phyloP scores from a whole-genome alignment of 2,888 invertebrate genomes.

The Synergus umbraculus region DNA sequence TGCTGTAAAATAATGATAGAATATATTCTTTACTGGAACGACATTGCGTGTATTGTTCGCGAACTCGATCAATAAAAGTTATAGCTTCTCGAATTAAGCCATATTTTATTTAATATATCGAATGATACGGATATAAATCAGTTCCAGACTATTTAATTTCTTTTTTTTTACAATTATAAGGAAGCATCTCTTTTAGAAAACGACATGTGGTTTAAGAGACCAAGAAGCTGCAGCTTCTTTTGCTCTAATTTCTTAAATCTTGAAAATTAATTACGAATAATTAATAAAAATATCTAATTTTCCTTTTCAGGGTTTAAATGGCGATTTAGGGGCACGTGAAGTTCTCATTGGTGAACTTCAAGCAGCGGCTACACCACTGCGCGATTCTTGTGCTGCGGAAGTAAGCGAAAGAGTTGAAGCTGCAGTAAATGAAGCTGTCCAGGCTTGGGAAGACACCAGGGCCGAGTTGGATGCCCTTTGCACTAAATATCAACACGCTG shows the following conservation, averaged over 20 bases:
- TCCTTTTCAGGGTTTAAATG: conserved; percentile 84
- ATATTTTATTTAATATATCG: background rate
- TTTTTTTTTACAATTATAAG: too few species aligned
- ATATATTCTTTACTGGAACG: conserved; percentile 25
- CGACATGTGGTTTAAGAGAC: too few species aligned
- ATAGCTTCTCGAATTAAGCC: background rate
- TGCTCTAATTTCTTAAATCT: background rate
- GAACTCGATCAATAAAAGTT: conserved; percentile 7
- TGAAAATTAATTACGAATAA: background rate
- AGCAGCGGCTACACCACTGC: conserved; percentile 85
- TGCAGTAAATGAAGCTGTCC: conserved; percentile 88
- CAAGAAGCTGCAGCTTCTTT: too few species aligned
- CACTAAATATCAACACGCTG: conserved; percentile 88
- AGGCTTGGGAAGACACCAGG: conserved; percentile 90
- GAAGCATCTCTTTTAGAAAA: too few species aligned
- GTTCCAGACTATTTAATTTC: too few species aligned
- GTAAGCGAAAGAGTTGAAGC: conserved; percentile 86
- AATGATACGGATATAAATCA: background rate
- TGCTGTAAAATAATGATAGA: conserved; percentile 24
- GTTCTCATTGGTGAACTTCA: conserved; percentile 85
- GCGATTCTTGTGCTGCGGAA: conserved; percentile 84
- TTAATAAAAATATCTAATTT: background rate
- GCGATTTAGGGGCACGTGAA: conserved; percentile 86
- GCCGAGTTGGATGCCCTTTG: conserved; percentile 87
- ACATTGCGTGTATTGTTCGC: conserved; percentile 4